phyloP scores from a whole-genome alignment of 2,113 vertebrate genomes.

The Diadophis punctatus region DNA sequence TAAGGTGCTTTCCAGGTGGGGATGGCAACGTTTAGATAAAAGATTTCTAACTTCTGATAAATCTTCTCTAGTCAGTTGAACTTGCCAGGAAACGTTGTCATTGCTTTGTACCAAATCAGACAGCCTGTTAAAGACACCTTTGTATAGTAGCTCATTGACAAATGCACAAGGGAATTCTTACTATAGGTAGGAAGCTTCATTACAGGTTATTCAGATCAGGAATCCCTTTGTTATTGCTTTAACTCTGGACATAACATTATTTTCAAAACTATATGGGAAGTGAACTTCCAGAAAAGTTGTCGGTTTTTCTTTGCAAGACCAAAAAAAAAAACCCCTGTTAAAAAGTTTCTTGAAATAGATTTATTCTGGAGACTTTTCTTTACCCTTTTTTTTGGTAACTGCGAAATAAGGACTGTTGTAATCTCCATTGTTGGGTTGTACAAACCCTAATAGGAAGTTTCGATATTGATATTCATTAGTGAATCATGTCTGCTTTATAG shows the following conservation, averaged over 20 bases:
- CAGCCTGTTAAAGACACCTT: conserved; percentile 30
- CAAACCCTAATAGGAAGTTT: conserved; percentile 64
- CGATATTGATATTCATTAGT: conserved; percentile 68
- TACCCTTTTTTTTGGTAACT: conserved; percentile 38
- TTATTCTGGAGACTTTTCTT: conserved; percentile 30
- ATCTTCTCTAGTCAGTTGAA: conserved; percentile 35
- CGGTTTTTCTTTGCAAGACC: neutral
- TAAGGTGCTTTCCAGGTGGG: conserved; percentile 34
- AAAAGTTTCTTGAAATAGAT: conserved; percentile 34
- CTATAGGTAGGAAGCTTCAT: conserved; percentile 16
- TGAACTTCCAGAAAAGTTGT: conserved; percentile 18
- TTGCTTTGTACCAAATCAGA: conserved; percentile 39
- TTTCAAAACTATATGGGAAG: neutral
- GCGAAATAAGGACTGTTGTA: conserved; percentile 22
- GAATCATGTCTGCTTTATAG: conserved; percentile 69
- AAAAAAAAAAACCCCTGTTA: conserved; percentile 1
- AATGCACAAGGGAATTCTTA: conserved; percentile 38
- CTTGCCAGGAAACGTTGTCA: conserved; percentile 50
- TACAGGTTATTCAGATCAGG: conserved; percentile 17
- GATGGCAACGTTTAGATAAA: conserved; percentile 35
- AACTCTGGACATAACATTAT: neutral
- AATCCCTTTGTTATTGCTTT: neutral
- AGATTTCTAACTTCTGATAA: conserved; percentile 35
- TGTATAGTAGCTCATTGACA: conserved; percentile 50
- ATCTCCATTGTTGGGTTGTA: conserved; percentile 47